Evolutionary conservation across 2,113 vertebrate genomes (phyloP).

Genomic region (Neodon shergylaensis): DNA sequence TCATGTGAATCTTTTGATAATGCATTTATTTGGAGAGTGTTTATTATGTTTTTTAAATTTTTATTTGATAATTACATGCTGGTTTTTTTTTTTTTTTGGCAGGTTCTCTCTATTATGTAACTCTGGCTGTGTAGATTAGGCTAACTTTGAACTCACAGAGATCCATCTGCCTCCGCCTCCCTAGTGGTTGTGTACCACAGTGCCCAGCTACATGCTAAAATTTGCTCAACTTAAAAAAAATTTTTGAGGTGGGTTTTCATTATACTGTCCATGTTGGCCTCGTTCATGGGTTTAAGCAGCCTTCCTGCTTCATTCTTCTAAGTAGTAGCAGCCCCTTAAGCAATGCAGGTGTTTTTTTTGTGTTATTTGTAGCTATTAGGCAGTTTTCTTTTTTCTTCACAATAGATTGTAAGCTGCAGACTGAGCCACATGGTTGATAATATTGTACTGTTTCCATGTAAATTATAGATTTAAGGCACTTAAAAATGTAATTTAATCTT

Average conservation of each 20-base stretch:
- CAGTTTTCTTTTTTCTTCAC: background rate
- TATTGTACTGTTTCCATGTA: background rate
- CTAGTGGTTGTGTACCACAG: background rate
- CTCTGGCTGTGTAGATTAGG: background rate
- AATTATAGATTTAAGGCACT: background rate
- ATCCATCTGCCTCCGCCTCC: background rate
- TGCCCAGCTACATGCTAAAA: background rate
- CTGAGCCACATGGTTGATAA: background rate
- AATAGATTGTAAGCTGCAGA: background rate
- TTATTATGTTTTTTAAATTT: constrained; percentile 1
- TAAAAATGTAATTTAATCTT: constrained; percentile 38
- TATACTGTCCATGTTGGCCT: background rate
- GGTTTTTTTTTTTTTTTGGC: too few relatives aligned
- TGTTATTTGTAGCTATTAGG: background rate
- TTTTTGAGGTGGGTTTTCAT: background rate
- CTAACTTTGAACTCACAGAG: background rate
- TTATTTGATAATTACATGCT: background rate
- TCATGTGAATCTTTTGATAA: constrained; percentile 34
- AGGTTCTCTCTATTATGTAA: background rate
- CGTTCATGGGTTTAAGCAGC: background rate
- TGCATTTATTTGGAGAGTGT: constrained; percentile 1
- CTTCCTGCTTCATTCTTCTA: background rate
- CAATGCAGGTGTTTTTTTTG: background rate
- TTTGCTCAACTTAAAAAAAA: background rate
- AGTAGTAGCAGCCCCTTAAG: background rate